A percentile compares a stretch with the other conserved stretches of the same genome.
Conservation (phyloP, 2,113 vertebrate genomes). For the Trichomycterus rosablanca region DNA sequence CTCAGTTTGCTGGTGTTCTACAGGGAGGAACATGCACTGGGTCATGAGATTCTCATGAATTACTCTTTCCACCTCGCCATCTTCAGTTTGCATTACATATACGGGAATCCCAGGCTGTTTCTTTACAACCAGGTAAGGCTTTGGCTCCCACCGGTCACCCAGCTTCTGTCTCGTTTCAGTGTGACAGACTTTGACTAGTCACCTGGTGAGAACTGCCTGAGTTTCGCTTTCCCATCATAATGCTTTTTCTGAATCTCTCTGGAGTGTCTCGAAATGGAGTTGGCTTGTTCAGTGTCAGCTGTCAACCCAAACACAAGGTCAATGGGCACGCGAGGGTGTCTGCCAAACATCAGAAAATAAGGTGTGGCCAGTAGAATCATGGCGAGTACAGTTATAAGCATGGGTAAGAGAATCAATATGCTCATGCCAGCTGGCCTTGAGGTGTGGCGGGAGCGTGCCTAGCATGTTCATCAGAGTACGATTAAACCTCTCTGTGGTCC, state of each 20-base stretch:
- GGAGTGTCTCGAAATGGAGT: background rate
- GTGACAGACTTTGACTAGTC: conserved; percentile 24
- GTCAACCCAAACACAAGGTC: conserved; percentile 6
- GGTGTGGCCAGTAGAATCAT: no score
- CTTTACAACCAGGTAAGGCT: conserved; percentile 13
- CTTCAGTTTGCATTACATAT: conserved; percentile 17
- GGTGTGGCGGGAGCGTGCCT: background rate
- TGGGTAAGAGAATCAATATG: conserved; percentile 21
- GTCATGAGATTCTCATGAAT: conserved; percentile 18
- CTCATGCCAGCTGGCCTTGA: conserved; percentile 6
- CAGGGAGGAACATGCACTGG: conserved; percentile 20
- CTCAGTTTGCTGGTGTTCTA: background rate
- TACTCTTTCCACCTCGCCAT: conserved; percentile 13
- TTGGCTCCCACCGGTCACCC: conserved; percentile 21
- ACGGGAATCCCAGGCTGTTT: conserved; percentile 17
- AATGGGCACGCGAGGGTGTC: no score
- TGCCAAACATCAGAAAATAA: no score
- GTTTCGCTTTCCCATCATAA: conserved; percentile 15
- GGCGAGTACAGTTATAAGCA: conserved; percentile 27
- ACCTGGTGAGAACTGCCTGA: background rate
- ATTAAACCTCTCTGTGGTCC: conserved; percentile 21
- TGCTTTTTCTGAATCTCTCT: conserved; percentile 22
- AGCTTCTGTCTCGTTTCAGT: conserved; percentile 25
- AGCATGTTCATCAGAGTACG: conserved; percentile 26
- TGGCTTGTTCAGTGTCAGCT: no score